Evolutionary conservation across 1,140 invertebrate species (phyloP), one percentile per base, ranked within the genome.

Genomic region (Paramacrobiotus metropolitanus): DNA sequence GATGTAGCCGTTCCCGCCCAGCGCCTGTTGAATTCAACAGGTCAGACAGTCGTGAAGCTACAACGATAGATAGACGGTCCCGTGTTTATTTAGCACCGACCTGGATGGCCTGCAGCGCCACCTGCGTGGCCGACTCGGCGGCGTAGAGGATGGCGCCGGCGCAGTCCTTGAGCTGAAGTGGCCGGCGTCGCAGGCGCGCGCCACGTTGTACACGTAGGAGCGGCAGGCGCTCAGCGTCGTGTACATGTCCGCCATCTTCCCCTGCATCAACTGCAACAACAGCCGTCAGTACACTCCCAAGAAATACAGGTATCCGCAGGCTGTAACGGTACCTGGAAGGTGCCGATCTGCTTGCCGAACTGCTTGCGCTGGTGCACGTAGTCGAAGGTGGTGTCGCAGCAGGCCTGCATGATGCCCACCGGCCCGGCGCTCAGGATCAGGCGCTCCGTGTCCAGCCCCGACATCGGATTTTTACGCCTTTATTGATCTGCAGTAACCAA

Each of bases 211-310:
- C 2, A 95, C 70, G 72, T 96, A 98, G 65, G 83, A 83, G 59
- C 92, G 79, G 66, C 83, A 85, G 0, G 85, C 83, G 68, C 80
- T 84, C 62, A 97, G 69, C 20, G 75, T 82, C 15, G 85, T 87
- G 68, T 97, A 96, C 94, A 99, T 99, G 68, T 98, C 88, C 0
- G 94, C 94, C 74, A 99, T 83, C 79, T 96, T 98, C 1, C 82
- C 87, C 71, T 80, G 79, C 60, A 80, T 72, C 64, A 80, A 69
- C 84, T 96, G 69, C 63, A 77, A 76, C 61, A 65, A 65, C 65
- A 65, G 40, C 28, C 29, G 62, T 29, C 60, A 59, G 59, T 30
- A 62, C 21, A 64, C 48, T 34, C 63, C 44, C 59, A 61, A 45
- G 29, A 31, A 21, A 29, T 28, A n/a, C 31, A 40, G 30, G 9